These are phyloP conservation scores for Cyclophora albipunctata DNA, from an alignment of 2,888 invertebrate genomes.

Conservation along the genomic window DNA sequence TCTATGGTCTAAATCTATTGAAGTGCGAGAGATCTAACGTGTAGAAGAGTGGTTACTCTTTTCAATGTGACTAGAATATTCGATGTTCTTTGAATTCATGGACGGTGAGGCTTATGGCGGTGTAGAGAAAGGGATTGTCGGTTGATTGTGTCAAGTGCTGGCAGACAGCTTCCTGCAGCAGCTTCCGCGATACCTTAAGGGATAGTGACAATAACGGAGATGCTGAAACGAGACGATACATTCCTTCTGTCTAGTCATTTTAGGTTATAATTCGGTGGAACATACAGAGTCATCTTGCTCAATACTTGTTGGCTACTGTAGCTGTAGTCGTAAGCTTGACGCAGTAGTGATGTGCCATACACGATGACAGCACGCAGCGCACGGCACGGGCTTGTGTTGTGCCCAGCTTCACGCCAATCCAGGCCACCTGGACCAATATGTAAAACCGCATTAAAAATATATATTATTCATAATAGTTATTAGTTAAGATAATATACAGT, in stretches of 20 bases:
- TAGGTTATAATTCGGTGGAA: conserved; percentile 39
- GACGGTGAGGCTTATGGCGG: too few relatives aligned
- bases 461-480: conserved; percentile 35
- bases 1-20: too few relatives aligned
- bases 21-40: too few relatives aligned
- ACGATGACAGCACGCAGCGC: conserved; percentile 39
- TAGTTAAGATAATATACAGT: conserved; percentile 41
- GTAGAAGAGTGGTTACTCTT: too few relatives aligned
- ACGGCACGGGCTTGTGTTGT: conserved; percentile 31
- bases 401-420: conserved; percentile 52
- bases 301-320: conserved; percentile 56
- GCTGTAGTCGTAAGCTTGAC: conserved; percentile 52
- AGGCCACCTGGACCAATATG: conserved; percentile 60
- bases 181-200: conserved; percentile 50
- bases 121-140: too few relatives aligned
- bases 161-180: conserved; percentile 11
- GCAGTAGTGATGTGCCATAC: conserved; percentile 67
- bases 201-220: conserved; percentile 65
- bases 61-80: too few relatives aligned
- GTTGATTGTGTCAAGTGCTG: not conserved
- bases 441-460: conserved; percentile 39
- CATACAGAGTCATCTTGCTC: conserved; percentile 59
- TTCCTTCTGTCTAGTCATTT: conserved; percentile 67
- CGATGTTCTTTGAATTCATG: too few relatives aligned
- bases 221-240: conserved; percentile 45